A percentile compares a stretch with the other conserved stretches of the same genome.
phyloP scores from a whole-genome alignment of 2,888 invertebrate genomes.

The Scaptomyza flava region DNA sequence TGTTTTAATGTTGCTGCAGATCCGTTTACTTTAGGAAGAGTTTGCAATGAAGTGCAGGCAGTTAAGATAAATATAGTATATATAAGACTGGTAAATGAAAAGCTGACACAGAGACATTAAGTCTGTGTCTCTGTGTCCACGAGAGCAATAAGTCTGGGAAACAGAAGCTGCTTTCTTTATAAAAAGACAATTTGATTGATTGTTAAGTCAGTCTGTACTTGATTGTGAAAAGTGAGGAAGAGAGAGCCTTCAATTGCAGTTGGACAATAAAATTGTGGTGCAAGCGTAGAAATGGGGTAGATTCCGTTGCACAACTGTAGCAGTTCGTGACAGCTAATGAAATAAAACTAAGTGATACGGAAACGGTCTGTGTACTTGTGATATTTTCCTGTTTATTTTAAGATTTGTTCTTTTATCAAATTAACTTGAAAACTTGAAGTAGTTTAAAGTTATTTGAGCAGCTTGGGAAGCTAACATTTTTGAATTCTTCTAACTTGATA shows the following conservation, averaged over 20 bases:
- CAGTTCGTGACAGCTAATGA: slow-evolving; percentile 27
- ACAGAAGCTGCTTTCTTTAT: slow-evolving; percentile 25
- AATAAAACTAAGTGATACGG: slow-evolving; percentile 17
- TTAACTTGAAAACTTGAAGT: background rate
- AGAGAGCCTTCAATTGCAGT: background rate
- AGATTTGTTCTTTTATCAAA: background rate
- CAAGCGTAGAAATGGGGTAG: slow-evolving; percentile 16
- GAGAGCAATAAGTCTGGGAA: slow-evolving; percentile 28
- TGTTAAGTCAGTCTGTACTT: slow-evolving; percentile 51
- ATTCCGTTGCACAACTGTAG: background rate
- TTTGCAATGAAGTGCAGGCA: background rate
- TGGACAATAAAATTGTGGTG: slow-evolving; percentile 18
- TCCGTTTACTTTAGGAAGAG: background rate
- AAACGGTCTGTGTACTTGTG: background rate
- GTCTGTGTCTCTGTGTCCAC: background rate
- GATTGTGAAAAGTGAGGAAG: background rate
- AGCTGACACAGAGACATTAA: slow-evolving; percentile 1
- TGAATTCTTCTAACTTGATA: too few relatives aligned
- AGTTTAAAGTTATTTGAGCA: background rate
- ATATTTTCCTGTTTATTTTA: background rate
- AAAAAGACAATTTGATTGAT: slow-evolving; percentile 69
- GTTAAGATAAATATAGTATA: slow-evolving; percentile 1
- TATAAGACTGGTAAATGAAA: slow-evolving; percentile 2
- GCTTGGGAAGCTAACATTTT: too few relatives aligned
- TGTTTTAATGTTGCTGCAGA: slow-evolving; percentile 72